phyloP scores from a whole-genome alignment of 2,797 vertebrate species.

The Falco peregrinus region DNA sequence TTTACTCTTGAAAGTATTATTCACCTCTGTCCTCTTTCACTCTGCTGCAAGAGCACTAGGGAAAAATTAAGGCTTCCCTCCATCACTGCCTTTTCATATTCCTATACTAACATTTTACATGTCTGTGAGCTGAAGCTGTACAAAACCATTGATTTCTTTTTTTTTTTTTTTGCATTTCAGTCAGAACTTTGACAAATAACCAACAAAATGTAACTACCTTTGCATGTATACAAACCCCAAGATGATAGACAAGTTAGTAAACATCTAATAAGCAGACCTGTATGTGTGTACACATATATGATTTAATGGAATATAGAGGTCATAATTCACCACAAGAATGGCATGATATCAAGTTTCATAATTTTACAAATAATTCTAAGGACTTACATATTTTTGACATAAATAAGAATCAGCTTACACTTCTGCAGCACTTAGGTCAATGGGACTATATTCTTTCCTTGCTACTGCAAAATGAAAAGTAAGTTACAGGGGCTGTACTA shows the following conservation, averaged over 20 bases:
- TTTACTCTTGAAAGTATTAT: background rate
- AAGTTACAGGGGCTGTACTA: background rate
- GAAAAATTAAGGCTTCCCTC: background rate
- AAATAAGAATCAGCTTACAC: background rate
- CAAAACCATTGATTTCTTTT: background rate
- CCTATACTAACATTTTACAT: background rate
- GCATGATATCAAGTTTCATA: background rate
- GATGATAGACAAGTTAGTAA: background rate
- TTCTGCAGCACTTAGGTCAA: background rate
- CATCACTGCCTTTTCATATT: background rate
- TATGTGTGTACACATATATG: too few species aligned
- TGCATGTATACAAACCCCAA: background rate
- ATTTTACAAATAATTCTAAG: background rate
- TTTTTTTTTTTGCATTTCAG: background rate
- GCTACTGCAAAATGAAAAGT: conserved; percentile 3
- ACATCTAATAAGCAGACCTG: background rate
- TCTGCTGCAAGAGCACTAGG: background rate
- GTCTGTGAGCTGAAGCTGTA: background rate
- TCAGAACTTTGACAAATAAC: background rate
- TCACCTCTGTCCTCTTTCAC: background rate
- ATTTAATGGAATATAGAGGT: background rate
- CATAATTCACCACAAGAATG: background rate
- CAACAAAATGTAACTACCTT: background rate
- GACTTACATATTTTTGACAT: background rate
- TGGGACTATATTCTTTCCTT: background rate